A percentile compares a stretch with the other conserved stretches of the same genome.
Evolutionary conservation across 2,888 invertebrate genomes (phyloP).

Genomic region (Cephus spinipes): DNA sequence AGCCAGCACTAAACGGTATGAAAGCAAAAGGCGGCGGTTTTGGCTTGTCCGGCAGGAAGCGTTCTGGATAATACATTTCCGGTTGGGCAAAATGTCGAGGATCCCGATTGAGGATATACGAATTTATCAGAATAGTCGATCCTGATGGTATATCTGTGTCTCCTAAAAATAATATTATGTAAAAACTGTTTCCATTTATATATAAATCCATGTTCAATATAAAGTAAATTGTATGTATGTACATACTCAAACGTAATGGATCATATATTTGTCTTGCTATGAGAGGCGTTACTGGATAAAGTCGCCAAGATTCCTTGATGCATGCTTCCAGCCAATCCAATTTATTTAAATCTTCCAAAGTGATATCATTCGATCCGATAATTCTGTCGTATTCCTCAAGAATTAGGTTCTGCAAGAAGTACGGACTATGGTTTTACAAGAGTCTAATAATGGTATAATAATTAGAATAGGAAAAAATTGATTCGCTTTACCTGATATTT

Average conservation of each 20-base stretch:
- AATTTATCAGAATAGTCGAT: slow-evolving; percentile 57
- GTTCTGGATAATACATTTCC: slow-evolving; percentile 68
- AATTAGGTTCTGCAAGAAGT: slow-evolving; percentile 45
- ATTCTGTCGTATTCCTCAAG: slow-evolving; percentile 47
- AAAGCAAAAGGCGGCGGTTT: slow-evolving; percentile 63
- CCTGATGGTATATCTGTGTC: slow-evolving; percentile 57
- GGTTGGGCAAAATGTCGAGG: slow-evolving; percentile 68
- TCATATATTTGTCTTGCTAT: slow-evolving; percentile 57
- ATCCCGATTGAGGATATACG: slow-evolving; percentile 67
- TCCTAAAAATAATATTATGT: slow-evolving; percentile 41
- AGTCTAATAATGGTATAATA: slow-evolving; percentile 3
- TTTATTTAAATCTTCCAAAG: slow-evolving; percentile 50
- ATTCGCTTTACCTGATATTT: slow-evolving; percentile 64
- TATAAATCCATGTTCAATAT: neutral
- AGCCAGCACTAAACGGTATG: slow-evolving; percentile 68
- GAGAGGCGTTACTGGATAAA: slow-evolving; percentile 57
- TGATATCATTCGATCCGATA: slow-evolving; percentile 42
- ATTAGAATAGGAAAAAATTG: neutral
- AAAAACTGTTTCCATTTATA: neutral
- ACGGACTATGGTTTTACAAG: slow-evolving; percentile 1
- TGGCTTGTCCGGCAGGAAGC: slow-evolving; percentile 66
- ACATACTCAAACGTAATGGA: slow-evolving; percentile 57
- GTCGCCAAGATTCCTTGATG: slow-evolving; percentile 57
- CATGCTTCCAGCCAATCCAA: slow-evolving; percentile 59
- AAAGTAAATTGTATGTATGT: neutral